phyloP scores from a whole-genome alignment of 2,888 invertebrate genomes.

The Stratiomys singularior region DNA sequence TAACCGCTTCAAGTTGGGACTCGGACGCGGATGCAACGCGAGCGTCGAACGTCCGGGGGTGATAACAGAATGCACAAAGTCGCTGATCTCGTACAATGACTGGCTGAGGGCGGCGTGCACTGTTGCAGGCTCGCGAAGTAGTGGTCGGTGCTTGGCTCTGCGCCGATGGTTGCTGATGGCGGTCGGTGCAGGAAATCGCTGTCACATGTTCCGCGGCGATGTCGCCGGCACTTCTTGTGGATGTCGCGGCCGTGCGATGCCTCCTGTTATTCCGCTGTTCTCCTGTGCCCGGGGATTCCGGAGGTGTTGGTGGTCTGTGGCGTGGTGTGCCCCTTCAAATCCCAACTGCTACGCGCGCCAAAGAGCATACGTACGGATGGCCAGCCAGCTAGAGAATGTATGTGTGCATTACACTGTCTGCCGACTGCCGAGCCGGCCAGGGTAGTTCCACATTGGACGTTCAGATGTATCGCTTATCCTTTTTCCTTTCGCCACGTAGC shows the following conservation, averaged over 20 bases:
- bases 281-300: neutral
- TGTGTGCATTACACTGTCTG: neutral
- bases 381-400: neutral
- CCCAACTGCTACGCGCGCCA: neutral
- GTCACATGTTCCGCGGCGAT: constrained; percentile 27
- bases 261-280: neutral
- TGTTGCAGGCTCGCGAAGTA: constrained; percentile 3
- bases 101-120: neutral
- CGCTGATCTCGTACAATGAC: neutral
- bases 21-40: too few species aligned
- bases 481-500: too few species aligned
- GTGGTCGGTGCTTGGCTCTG: neutral
- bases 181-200: constrained; percentile 19
- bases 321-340: neutral
- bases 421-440: neutral
- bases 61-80: too few species aligned
- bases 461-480: too few species aligned
- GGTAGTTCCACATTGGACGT: too few species aligned
- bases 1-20: too few species aligned
- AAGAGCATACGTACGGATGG: neutral
- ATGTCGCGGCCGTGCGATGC: neutral
- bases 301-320: neutral
- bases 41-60: too few species aligned
- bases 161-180: neutral
- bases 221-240: constrained; percentile 9